Evolutionary conservation across 2,888 invertebrate species (phyloP), one percentile per base, ranked within the genome.

Genomic region (Rotaria magnacalcarata): DNA sequence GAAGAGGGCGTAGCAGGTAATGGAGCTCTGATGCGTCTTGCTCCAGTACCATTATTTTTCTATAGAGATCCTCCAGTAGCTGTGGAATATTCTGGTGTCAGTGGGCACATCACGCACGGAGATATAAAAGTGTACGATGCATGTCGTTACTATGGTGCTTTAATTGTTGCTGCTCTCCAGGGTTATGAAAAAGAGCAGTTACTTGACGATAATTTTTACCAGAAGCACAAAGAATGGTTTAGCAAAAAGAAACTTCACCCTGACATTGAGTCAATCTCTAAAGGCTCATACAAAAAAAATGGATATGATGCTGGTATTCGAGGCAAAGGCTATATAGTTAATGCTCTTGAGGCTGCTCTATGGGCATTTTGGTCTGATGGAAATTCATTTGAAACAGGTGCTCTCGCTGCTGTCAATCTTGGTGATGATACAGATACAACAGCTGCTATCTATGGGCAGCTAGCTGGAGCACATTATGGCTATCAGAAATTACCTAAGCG

Each of bases 291-390:
- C n/a, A 60, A 60, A 60, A n/a, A 60, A 27, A 6, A 24, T 58
- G 60, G 60, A 11, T 60, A 60, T 60, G 60, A 60, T 60, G n/a
- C n/a, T 27, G 60, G 60, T n/a, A 60, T 60, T 60, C n/a, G 27
- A 24, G 60, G 60, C 10, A 60, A 60, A 60, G 60, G 60, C 27
- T 60, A 60, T 60, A n/a, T 60, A 24, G 27, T 60, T 11, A 27
- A 27, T 60, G 60, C 60, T n/a, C 27, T 60, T 6, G 60, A 60
- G n/a, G 60, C 60, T 60, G 60, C 60, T 27, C 11, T 60, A 8
- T 60, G 60, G 60, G 60, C 60, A 10, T 60, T 60, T 27, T 60
- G 60, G 60, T 11, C n/a, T 7, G 60, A 60, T 60, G n/a, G 8
- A 11, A 60, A 34, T 34, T 34, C 34, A 34, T 34, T 34, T 34